Percentiles rank a stretch among this genome's conserved stretches.
Evolutionary conservation across 2,113 vertebrate genomes (phyloP).

Genomic region (Mesoclemmys tuberculata): DNA sequence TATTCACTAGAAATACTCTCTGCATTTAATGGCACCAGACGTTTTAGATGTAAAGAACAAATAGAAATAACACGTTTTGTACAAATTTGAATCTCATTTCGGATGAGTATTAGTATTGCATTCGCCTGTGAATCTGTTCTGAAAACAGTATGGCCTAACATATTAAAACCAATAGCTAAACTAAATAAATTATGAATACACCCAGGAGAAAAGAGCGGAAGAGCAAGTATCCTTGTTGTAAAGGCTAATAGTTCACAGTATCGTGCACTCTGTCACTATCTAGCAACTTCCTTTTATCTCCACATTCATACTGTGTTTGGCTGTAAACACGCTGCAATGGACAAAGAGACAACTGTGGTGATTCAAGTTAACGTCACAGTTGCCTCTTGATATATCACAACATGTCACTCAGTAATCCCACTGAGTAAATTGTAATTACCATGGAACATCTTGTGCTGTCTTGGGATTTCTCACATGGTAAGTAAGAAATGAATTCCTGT

Average conservation of each 20-base stretch:
- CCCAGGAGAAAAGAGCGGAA: not conserved
- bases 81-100: not conserved
- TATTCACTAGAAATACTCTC: not conserved
- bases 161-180: not conserved
- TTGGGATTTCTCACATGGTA: constrained; percentile 50
- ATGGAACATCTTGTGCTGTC: constrained; percentile 42
- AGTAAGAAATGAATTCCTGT: constrained; percentile 58
- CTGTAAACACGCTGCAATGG: not conserved
- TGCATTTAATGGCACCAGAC: not conserved
- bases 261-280: no score
- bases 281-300: constrained; percentile 21
- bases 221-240: not conserved
- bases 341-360: constrained; percentile 22
- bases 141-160: not conserved
- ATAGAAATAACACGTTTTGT: not conserved
- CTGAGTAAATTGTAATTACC: constrained; percentile 64
- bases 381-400: constrained; percentile 60
- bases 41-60: not conserved
- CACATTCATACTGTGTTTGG: not conserved
- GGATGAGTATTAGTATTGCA: not conserved
- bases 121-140: not conserved
- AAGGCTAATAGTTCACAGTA: constrained; percentile 26
- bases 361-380: constrained; percentile 57
- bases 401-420: constrained; percentile 50
- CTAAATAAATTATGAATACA: constrained; percentile 29